These are phyloP conservation scores for Drosophila mimica DNA, from an alignment of 2,888 invertebrate genomes.

Conservation along the genomic window DNA sequence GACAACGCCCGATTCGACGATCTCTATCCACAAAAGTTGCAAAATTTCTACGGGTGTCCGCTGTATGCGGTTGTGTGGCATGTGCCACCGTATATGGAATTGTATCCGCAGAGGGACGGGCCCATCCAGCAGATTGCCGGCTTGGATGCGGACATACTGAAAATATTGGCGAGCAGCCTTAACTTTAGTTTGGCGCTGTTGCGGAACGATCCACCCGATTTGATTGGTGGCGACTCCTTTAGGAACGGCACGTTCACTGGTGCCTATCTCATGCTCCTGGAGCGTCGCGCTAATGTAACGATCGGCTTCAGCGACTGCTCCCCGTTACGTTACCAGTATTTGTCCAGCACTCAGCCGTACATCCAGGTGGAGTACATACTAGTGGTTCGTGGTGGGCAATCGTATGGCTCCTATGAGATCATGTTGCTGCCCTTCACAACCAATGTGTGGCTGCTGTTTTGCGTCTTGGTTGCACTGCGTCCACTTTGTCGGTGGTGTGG, in stretches of 20 bases:
- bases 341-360: slow-evolving; percentile 53
- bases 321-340: slow-evolving; percentile 39
- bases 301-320: slow-evolving; percentile 59
- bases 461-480: slow-evolving; percentile 10
- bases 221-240: slow-evolving; percentile 51
- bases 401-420: slow-evolving; percentile 58
- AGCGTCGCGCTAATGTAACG: slow-evolving; percentile 57
- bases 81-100: slow-evolving; percentile 54
- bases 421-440: slow-evolving; percentile 61
- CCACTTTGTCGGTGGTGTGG: background rate
- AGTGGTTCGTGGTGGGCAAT: slow-evolving; percentile 28
- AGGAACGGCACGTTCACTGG: slow-evolving; percentile 62
- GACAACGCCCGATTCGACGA: background rate
- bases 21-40: slow-evolving; percentile 60
- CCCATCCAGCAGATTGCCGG: slow-evolving; percentile 29
- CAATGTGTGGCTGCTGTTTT: slow-evolving; percentile 53
- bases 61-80: slow-evolving; percentile 63
- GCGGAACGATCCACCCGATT: slow-evolving; percentile 52
- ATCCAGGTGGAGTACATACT: slow-evolving; percentile 51
- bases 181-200: slow-evolving; percentile 59
- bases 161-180: slow-evolving; percentile 42
- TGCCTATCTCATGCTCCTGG: slow-evolving; percentile 52
- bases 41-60: slow-evolving; percentile 73
- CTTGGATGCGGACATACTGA: slow-evolving; percentile 55
- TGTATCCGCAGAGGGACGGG: slow-evolving; percentile 1